phyloP scores from a whole-genome alignment of 2,113 vertebrate genomes.

The Vulpes lagopus region DNA sequence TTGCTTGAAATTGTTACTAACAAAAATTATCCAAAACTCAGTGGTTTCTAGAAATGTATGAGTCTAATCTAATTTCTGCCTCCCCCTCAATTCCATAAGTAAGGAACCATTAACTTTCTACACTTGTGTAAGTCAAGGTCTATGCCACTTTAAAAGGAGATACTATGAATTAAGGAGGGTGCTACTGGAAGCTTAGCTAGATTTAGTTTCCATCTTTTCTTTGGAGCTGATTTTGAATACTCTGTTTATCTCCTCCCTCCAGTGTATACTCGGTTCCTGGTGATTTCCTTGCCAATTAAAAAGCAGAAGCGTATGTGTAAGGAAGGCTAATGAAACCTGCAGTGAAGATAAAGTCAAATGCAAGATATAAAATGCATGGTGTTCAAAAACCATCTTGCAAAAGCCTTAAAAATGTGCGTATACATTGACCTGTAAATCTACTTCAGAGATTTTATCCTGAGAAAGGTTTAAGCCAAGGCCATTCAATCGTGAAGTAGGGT shows the following conservation, averaged over 20 bases:
- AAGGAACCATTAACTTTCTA: slow-evolving; percentile 51
- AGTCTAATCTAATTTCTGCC: slow-evolving; percentile 24
- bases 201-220: slow-evolving; percentile 43
- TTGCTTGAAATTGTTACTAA: slow-evolving; percentile 46
- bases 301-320: slow-evolving; percentile 49
- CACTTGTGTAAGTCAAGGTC: slow-evolving; percentile 3
- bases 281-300: slow-evolving; percentile 74
- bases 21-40: neutral
- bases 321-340: slow-evolving; percentile 61
- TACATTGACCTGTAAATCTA: neutral
- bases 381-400: slow-evolving; percentile 22
- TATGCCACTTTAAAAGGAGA: slow-evolving; percentile 5
- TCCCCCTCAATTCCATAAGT: neutral
- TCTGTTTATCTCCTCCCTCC: slow-evolving; percentile 77
- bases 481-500: neutral
- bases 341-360: slow-evolving; percentile 9
- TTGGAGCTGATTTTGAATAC: slow-evolving; percentile 56
- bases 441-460: slow-evolving; percentile 27
- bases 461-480: slow-evolving; percentile 28
- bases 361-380: neutral
- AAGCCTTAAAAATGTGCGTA: neutral
- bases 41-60: slow-evolving; percentile 16
- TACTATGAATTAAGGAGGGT: neutral
- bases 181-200: neutral
- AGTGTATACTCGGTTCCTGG: slow-evolving; percentile 64